phyloP scores from a whole-genome alignment of 2,888 invertebrate genomes.

The Hartigia nigra region DNA sequence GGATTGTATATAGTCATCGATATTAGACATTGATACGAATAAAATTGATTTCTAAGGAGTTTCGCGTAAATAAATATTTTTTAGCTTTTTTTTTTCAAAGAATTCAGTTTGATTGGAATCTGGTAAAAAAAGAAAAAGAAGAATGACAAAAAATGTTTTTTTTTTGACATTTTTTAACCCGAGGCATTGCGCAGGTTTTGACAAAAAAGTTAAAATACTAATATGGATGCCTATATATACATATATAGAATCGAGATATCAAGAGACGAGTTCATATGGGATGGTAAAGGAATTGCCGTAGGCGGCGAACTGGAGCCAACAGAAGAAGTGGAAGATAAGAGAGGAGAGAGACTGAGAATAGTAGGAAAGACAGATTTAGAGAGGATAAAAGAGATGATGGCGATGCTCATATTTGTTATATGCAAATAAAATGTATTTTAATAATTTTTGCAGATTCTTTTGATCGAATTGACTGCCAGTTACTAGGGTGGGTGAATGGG shows the following conservation, averaged over 20 bases:
- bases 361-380: neutral
- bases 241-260: neutral
- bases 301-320: neutral
- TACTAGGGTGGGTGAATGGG: too few relatives aligned
- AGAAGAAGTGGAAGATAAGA: neutral
- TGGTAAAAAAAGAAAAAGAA: neutral
- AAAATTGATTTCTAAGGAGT: neutral
- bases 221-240: neutral
- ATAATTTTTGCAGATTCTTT: constrained; percentile 15
- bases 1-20: neutral
- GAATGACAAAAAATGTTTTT: neutral
- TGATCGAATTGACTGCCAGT: constrained; percentile 1
- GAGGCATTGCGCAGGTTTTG: neutral
- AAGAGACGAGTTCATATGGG: neutral
- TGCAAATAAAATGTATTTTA: constrained; percentile 14
- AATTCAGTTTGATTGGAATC: neutral
- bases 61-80: too few relatives aligned
- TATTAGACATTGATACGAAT: neutral
- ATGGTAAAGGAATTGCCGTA: neutral
- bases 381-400: neutral
- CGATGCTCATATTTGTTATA: constrained; percentile 13
- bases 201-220: neutral
- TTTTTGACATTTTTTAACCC: neutral
- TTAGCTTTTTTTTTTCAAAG: too few relatives aligned
- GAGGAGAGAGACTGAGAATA: constrained; percentile 1